Conservation (phyloP, 2,888 invertebrate genomes). For the Lucinisca nassula region DNA sequence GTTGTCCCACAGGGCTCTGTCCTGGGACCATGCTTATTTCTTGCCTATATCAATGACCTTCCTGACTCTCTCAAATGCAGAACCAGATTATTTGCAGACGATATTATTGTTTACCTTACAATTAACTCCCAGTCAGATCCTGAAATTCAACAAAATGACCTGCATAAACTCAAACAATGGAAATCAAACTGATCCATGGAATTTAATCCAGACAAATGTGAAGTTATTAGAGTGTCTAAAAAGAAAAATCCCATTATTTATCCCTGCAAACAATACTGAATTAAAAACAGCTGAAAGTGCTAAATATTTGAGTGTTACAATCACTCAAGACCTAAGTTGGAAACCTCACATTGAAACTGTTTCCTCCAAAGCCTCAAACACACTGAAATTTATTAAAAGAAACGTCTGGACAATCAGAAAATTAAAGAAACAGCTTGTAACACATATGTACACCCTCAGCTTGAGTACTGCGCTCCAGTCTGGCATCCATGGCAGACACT, state of each 20-base stretch:
- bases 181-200: slow-evolving; percentile 9
- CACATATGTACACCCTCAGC: slow-evolving; percentile 21
- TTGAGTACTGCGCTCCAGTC: slow-evolving; percentile 6
- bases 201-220: background rate
- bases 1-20: slow-evolving; percentile 36
- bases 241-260: slow-evolving; percentile 11
- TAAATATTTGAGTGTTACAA: slow-evolving; percentile 21
- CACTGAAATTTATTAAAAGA: background rate
- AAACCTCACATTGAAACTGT: slow-evolving; percentile 4
- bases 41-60: slow-evolving; percentile 32
- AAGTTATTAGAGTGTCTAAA: slow-evolving; percentile 2
- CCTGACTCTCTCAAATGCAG: slow-evolving; percentile 33
- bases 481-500: slow-evolving; percentile 23
- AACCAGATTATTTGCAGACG: slow-evolving; percentile 45
- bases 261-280: slow-evolving; percentile 5
- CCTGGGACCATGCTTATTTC: slow-evolving; percentile 40
- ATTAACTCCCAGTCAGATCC: background rate
- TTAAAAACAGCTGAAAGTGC: slow-evolving; percentile 15
- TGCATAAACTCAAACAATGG: slow-evolving; percentile 17
- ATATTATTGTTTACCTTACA: slow-evolving; percentile 33
- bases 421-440: slow-evolving; percentile 24
- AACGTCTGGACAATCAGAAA: slow-evolving; percentile 6
- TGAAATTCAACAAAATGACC: slow-evolving; percentile 15
- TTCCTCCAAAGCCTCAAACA: background rate
- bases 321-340: slow-evolving; percentile 4